Evolutionary conservation across 2,888 invertebrate species (phyloP), one percentile per base, ranked within the genome.

Genomic region (Biston stratarius): DNA sequence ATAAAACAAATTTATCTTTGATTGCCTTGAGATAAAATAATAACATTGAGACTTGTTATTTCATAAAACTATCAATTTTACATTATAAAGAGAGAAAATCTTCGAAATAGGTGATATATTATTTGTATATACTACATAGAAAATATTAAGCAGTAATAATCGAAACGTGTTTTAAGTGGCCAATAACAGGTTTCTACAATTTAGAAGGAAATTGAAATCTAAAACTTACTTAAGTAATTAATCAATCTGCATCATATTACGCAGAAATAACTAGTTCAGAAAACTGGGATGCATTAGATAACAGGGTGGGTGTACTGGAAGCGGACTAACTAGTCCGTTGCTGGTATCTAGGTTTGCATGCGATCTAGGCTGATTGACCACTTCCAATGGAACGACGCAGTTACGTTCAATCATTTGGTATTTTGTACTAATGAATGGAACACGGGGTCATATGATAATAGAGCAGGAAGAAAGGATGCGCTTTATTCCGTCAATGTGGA

Each of bases 321-420:
- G 80, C 79, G 78, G 85, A 78, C 80, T 83, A 84, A 84, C 84
- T 82, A 83, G 84, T 78, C 61, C 68, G 64, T 55, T 53, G 76
- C 84, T 85, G 85, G 85, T 84, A 87, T 85, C 87, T 88, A 89
- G 86, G 86, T 83, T 84, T 87, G 83, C 89, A 83, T 88, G 87
- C 87, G 89, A 90, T 84, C 82, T 83, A 82, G 86, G 81, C 85
- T 92, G 92, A 93, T 92, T 89, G 92, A 83, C 85, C 83, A 90
- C 85, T 88, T 93, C 92, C 92, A 90, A 81, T 77, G 70, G 78
- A 78, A 78, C 83, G 82, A 73, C 77, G 79, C 70, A 80, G 76
- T 83, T 84, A 81, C 74, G 67, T 64, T 72, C 82, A 83, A 87
- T 84, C 79, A 79, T 75, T 59, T 34, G 48, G 61, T 66, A 62